These are phyloP conservation scores for Danaus plexippus DNA, from an alignment of 1,140 invertebrate genomes.

Conservation along the genomic window DNA sequence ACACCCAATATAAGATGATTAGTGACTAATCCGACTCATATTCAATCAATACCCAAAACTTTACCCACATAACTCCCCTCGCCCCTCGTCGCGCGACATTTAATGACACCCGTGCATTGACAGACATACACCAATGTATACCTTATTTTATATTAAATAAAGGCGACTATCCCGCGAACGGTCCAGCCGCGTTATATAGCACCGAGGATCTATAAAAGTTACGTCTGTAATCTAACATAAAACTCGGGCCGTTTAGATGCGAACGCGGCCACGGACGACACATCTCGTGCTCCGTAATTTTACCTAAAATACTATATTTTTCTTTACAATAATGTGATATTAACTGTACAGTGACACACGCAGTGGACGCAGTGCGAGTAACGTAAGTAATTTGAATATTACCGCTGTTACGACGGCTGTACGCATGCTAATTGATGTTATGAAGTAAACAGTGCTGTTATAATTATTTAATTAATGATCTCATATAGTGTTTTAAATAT, in stretches of 20 bases:
- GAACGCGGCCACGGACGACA: constrained; percentile 70
- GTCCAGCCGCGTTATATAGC: constrained; percentile 70
- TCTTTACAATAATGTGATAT: too few species aligned
- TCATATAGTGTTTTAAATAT: too few species aligned
- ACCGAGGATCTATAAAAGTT: constrained; percentile 72
- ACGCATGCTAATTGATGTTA: too few species aligned
- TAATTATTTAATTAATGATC: too few species aligned
- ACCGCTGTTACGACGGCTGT: too few species aligned
- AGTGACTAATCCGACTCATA: constrained; percentile 69
- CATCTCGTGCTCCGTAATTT: constrained; percentile 71
- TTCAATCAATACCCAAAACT: constrained; percentile 72
- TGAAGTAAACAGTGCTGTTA: too few species aligned
- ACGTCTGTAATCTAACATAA: constrained; percentile 73
- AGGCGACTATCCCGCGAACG: constrained; percentile 47
- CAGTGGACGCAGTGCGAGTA: too few species aligned
- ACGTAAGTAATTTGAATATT: too few species aligned
- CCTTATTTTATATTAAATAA: constrained; percentile 41
- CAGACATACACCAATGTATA: constrained; percentile 37
- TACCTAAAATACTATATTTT: constrained; percentile 49
- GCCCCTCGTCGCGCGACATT: constrained; percentile 68
- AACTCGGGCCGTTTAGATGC: constrained; percentile 72
- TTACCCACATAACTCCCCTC: constrained; percentile 65
- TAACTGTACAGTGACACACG: too few species aligned
- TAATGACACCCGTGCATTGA: constrained; percentile 69
- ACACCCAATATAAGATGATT: constrained; percentile 67